phyloP scores from a whole-genome alignment of 2,797 vertebrate genomes.

The Enteromius radiatus region DNA sequence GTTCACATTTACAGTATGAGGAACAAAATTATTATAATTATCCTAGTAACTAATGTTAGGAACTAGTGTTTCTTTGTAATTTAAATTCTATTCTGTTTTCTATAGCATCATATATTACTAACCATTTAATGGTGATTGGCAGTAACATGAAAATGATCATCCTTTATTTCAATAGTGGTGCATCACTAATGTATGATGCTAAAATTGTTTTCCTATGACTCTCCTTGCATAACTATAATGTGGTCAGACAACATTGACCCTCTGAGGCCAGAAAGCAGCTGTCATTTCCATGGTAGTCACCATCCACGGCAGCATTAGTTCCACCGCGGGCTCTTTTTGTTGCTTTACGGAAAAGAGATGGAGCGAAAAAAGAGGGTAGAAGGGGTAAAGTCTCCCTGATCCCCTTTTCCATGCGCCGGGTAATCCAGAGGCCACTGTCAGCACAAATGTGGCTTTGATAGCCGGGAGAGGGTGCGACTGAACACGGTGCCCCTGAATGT shows the following conservation, averaged over 20 bases:
- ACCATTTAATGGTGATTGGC: not conserved
- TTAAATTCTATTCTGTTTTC: not conserved
- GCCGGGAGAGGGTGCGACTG: constrained; percentile 32
- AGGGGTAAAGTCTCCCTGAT: constrained; percentile 80
- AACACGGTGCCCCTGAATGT: constrained; percentile 35
- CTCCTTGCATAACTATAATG: not conserved
- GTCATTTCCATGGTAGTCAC: constrained; percentile 69
- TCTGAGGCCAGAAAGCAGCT: constrained; percentile 57
- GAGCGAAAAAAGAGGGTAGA: constrained; percentile 72
- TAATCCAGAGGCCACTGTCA: constrained; percentile 79
- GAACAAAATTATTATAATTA: not conserved
- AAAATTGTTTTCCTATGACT: not conserved
- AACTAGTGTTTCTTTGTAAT: not conserved
- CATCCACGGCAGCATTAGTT: constrained; percentile 69
- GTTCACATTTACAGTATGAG: not conserved
- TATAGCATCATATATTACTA: not conserved
- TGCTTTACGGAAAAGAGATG: constrained; percentile 69
- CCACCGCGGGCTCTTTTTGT: constrained; percentile 72
- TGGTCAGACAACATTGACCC: not conserved
- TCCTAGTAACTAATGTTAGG: not conserved
- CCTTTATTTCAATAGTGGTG: not conserved
- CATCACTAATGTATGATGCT: not conserved
- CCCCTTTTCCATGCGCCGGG: constrained; percentile 75
- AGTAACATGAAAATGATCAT: not conserved
- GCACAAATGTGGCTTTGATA: constrained; percentile 75